A percentile compares a stretch with the other conserved stretches of the same genome.
phyloP scores from a whole-genome alignment of 2,888 invertebrate species.

The Rhaphigaster nebulosa region DNA sequence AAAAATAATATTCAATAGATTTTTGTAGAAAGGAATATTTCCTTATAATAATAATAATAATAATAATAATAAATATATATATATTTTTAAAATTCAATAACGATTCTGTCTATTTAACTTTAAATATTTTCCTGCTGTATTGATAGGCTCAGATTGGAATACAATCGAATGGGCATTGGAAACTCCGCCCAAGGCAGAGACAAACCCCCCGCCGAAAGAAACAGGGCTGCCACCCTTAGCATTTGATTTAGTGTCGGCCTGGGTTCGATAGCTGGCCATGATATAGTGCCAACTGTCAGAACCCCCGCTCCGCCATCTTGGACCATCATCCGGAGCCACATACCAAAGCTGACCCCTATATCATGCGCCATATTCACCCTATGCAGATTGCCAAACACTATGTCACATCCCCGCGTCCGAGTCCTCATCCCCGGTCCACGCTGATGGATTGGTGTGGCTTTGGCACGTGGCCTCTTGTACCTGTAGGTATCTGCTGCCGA shows the following conservation, averaged over 20 bases:
- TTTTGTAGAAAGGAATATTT: too few relatives aligned
- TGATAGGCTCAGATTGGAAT: not conserved
- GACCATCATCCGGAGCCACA: slow-evolving; percentile 38
- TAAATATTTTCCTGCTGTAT: not conserved
- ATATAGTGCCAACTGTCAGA: slow-evolving; percentile 44
- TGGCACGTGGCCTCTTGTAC: slow-evolving; percentile 42
- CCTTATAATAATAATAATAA: too few relatives aligned
- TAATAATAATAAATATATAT: too few relatives aligned
- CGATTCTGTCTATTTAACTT: too few relatives aligned
- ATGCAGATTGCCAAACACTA: slow-evolving; percentile 29
- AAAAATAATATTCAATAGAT: too few relatives aligned
- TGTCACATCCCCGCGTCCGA: not conserved
- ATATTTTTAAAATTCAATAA: too few relatives aligned
- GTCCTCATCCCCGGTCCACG: not conserved
- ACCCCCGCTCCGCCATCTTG: slow-evolving; percentile 39
- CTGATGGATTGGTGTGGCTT: slow-evolving; percentile 46
- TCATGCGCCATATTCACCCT: slow-evolving; percentile 44
- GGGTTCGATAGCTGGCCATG: slow-evolving; percentile 44
- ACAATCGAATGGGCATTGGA: slow-evolving; percentile 23
- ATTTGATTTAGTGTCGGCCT: slow-evolving; percentile 45
- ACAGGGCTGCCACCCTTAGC: slow-evolving; percentile 46
- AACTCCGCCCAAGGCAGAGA: slow-evolving; percentile 34
- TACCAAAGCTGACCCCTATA: slow-evolving; percentile 46
- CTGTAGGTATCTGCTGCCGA: slow-evolving; percentile 8
- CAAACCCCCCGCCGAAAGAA: slow-evolving; percentile 43